Conservation (phyloP, 2,113 vertebrate genomes). For the Odocoileus hemionus region DNA sequence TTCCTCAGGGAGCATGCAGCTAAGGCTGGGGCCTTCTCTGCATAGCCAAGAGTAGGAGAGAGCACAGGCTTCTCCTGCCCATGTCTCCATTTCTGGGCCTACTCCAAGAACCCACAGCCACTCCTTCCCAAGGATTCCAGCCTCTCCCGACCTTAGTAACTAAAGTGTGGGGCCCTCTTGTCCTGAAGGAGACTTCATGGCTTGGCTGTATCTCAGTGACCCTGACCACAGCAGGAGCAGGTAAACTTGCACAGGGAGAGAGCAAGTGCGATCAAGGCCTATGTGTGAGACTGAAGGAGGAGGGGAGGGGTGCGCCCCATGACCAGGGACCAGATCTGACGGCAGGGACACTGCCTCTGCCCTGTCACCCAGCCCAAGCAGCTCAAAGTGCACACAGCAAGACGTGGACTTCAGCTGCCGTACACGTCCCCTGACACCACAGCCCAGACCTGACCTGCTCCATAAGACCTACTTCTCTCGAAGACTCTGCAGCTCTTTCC, state of each 20-base stretch:
- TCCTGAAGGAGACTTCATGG: neutral
- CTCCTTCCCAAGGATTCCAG: neutral
- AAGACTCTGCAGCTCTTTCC: conserved; percentile 91
- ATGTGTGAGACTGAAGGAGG: neutral
- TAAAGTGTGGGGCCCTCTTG: neutral
- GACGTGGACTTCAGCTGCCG: neutral
- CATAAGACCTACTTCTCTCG: conserved; percentile 88
- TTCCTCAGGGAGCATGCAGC: neutral
- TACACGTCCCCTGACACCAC: neutral
- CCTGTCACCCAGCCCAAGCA: neutral
- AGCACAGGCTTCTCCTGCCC: neutral
- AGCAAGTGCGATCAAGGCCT: neutral
- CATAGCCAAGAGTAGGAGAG: neutral
- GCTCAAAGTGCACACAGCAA: neutral
- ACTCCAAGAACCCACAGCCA: neutral
- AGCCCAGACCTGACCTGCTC: neutral
- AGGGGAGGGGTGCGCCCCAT: neutral
- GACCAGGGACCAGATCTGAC: neutral
- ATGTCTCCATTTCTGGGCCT: neutral
- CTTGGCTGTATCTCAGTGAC: neutral
- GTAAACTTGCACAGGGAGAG: neutral
- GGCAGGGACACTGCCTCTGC: neutral
- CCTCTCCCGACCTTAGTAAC: neutral
- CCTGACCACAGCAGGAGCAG: neutral
- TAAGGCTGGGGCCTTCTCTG: neutral